Evolutionary conservation across 2,888 invertebrate genomes (phyloP).

Genomic region (Lasioglossum morio): DNA sequence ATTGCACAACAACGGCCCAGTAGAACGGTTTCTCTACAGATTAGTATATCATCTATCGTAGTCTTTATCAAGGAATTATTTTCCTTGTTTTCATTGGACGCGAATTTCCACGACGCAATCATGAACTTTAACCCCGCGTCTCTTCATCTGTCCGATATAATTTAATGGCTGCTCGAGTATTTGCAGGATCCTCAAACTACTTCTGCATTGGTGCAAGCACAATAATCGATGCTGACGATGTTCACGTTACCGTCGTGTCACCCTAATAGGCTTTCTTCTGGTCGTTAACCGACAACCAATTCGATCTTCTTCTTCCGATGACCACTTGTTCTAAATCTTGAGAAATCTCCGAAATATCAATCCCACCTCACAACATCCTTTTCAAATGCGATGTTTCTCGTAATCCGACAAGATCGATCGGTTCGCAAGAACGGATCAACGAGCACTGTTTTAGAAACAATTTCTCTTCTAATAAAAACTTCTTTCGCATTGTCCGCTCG

Average conservation of each 20-base stretch:
- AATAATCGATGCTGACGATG: neutral
- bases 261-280: neutral
- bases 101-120: neutral
- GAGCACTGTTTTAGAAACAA: slow-evolving; percentile 24
- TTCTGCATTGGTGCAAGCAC: neutral
- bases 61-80: neutral
- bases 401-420: neutral
- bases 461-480: slow-evolving; percentile 37
- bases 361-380: neutral
- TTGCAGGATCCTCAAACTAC: neutral
- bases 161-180: neutral
- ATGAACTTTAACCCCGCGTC: neutral
- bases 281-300: neutral
- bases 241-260: neutral
- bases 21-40: neutral
- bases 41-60: neutral
- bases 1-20: neutral
- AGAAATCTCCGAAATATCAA: neutral
- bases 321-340: neutral
- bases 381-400: no score
- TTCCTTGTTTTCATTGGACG: neutral
- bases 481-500: slow-evolving; percentile 16
- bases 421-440: neutral
- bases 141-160: slow-evolving; percentile 25
- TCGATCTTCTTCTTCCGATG: neutral